Base-by-base conservation (phyloP, 2,113 vertebrate genomes). In the Notothenia coriiceps region DNA sequence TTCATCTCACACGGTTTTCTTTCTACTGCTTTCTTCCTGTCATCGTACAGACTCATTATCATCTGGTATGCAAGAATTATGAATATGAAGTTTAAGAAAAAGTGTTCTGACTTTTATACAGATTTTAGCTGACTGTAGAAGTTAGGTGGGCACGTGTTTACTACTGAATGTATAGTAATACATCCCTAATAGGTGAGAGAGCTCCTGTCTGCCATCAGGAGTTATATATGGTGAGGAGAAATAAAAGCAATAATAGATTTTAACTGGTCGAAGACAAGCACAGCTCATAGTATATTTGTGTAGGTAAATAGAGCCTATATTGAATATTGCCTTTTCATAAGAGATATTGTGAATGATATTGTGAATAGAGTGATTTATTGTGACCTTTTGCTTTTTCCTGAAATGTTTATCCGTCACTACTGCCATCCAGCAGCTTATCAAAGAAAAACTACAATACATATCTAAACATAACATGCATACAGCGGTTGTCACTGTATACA, bases 161-260 rank as follows among this genome's bases (percentile, higher is more conserved):
- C 73, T 82, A 72, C 80, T 87, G 86, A 89, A 88, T 85, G 71
- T 89, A 79, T 44, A 81, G 78, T 65, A 69, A 74, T 77, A 47
- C 62, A 43, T 79, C 52, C 68, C 20, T 29, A 25, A 52, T 46
- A 51, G 29, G 18, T 54, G 52, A 57, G 70, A 66, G 61, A 77
- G 7, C 50, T 57, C 46, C 20, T 55, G 64, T 72, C 64, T 69
- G 29, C 43, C 47, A 5, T 68, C 7, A 17, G 44, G 69, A 22
- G 35, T 2, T 66, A 20, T 10, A 46, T 10, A 33, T 64, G 10
- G 40, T 62, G 18, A 49, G 61, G 46, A 51, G 13, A 14, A 43
- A 62, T 61, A 40, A 8, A 74, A 93, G 91, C 91, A 91, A 93
- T 93, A 93, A 90, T 71, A 80, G 80, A 77, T 67, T 80, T 81